Percentiles rank a stretch among this genome's conserved stretches.
phyloP scores from a whole-genome alignment of 1,140 invertebrate genomes.

The Thaumetopoea pityocampa region DNA sequence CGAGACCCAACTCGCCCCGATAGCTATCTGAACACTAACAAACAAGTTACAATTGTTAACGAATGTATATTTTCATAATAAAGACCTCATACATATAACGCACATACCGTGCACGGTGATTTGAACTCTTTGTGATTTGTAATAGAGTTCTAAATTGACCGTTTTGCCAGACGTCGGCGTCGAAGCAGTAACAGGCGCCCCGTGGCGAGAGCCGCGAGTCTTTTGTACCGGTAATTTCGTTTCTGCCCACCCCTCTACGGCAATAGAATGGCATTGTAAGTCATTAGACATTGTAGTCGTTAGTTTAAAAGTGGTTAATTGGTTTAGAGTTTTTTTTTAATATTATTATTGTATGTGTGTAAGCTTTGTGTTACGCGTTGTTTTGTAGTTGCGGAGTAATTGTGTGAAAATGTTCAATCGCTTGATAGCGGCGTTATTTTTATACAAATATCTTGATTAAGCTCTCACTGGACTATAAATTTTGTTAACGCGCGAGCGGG shows the following conservation, averaged over 20 bases:
- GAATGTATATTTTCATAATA: slow-evolving; percentile 46
- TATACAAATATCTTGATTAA: too few relatives aligned
- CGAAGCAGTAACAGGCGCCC: slow-evolving; percentile 43
- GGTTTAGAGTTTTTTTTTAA: slow-evolving; percentile 15
- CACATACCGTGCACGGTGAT: slow-evolving; percentile 1
- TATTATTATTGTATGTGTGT: slow-evolving; percentile 2
- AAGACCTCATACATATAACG: slow-evolving; percentile 25
- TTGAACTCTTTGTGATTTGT: not conserved
- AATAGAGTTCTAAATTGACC: not conserved
- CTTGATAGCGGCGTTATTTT: too few relatives aligned
- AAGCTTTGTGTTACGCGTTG: not conserved
- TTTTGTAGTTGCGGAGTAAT: not conserved
- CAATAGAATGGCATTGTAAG: slow-evolving; percentile 31
- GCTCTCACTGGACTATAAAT: too few relatives aligned
- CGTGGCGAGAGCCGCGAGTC: slow-evolving; percentile 36
- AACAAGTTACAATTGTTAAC: slow-evolving; percentile 42
- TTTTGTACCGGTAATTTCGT: slow-evolving; percentile 56
- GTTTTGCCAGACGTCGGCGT: not conserved
- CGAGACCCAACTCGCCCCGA: slow-evolving; percentile 20
- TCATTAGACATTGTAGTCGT: slow-evolving; percentile 39
- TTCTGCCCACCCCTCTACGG: slow-evolving; percentile 36
- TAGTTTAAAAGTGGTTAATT: slow-evolving; percentile 18
- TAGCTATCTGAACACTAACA: slow-evolving; percentile 31
- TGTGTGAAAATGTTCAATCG: not conserved
- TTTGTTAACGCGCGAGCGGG: too few relatives aligned